Conservation (phyloP, 2,797 vertebrate genomes). For the Sphenopsis melanotis region DNA sequence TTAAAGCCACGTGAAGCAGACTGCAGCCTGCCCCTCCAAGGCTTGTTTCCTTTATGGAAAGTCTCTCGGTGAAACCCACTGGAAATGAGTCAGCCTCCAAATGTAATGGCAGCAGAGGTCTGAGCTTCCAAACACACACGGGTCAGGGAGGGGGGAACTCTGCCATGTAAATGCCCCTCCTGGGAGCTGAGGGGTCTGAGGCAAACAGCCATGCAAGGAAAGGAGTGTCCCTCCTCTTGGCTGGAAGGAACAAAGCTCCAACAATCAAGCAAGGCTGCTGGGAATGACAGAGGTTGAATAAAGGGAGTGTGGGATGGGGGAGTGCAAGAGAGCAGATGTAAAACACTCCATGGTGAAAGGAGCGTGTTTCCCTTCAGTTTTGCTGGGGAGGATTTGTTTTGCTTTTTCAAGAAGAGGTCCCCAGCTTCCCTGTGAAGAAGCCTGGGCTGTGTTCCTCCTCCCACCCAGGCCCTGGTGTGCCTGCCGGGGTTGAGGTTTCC, state of each 20-base stretch:
- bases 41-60: slow-evolving; percentile 21
- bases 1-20: slow-evolving; percentile 2
- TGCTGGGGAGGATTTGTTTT: not conserved
- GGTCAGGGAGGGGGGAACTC: not conserved
- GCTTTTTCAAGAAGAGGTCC: not conserved
- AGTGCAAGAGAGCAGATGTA: not conserved
- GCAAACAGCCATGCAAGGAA: not conserved
- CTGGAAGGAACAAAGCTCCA: not conserved
- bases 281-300: not conserved
- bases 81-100: slow-evolving; percentile 31
- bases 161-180: not conserved
- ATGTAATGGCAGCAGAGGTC: not conserved
- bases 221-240: not conserved
- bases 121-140: not conserved
- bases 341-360: fast-evolving
- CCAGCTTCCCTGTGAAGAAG: not conserved
- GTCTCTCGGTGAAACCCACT: not conserved
- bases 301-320: not conserved
- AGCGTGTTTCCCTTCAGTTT: not conserved
- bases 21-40: not conserved
- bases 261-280: fast-evolving
- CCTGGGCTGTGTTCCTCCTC: not conserved
- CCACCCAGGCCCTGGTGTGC: not conserved
- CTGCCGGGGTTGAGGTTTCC: not conserved
- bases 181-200: not conserved